Conservation (phyloP, 2,797 vertebrate species). For the Bryconaethiops microstoma region DNA sequence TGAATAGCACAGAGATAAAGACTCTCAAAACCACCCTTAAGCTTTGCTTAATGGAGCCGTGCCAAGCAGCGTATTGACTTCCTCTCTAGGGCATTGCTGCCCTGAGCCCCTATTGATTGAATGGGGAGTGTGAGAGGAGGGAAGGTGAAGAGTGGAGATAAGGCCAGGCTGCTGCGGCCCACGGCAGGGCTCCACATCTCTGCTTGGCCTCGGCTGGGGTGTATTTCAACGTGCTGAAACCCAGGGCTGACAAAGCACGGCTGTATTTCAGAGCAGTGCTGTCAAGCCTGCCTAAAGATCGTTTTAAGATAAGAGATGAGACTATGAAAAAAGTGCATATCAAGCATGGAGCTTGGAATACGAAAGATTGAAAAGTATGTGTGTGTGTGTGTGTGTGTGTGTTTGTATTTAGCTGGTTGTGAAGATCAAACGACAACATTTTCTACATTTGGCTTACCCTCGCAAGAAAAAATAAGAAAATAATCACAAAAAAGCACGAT, state of each 20-base stretch:
- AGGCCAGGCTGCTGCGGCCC: slow-evolving; percentile 13
- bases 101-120: slow-evolving; percentile 50
- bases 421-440: neutral
- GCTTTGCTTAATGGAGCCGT: slow-evolving; percentile 39
- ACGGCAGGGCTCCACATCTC: slow-evolving; percentile 7
- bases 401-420: neutral
- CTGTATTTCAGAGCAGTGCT: slow-evolving; percentile 37
- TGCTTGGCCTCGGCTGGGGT: neutral
- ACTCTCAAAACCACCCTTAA: slow-evolving; percentile 49
- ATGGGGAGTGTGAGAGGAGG: slow-evolving; percentile 47
- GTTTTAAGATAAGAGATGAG: slow-evolving; percentile 16
- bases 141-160: slow-evolving; percentile 50
- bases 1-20: slow-evolving; percentile 43
- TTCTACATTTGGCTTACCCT: neutral
- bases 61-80: slow-evolving; percentile 39
- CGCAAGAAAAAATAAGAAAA: neutral
- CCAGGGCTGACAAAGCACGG: slow-evolving; percentile 16
- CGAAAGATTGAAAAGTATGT: neutral
- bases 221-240: slow-evolving; percentile 11
- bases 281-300: slow-evolving; percentile 21
- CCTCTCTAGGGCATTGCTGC: slow-evolving; percentile 41
- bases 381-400: slow-evolving; percentile 28
- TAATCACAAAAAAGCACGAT: too few relatives aligned
- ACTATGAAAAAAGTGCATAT: slow-evolving; percentile 26
- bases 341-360: slow-evolving; percentile 4